Base-by-base conservation (phyloP, 2,888 invertebrate species). In the Leucophenga maculata region DNA sequence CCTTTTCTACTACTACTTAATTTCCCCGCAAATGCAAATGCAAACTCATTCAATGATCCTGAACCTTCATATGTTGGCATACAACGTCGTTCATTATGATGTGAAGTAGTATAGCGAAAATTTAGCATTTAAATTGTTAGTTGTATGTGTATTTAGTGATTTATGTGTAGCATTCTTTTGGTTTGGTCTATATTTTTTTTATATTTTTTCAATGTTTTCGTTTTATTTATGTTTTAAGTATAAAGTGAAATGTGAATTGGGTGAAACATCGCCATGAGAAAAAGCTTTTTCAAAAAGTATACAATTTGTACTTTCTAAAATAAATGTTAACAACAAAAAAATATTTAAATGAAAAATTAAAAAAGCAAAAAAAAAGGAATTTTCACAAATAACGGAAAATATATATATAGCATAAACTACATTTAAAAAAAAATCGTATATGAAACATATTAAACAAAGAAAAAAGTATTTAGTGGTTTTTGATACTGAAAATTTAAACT, bases 261-360 rank as follows among this genome's bases (percentile, higher is more conserved):
- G 62, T 70, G 68, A 71, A 70, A 57, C 71, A 76, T 69, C 72
- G 71, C 16, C 18, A 39, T n/a, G 22, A 22, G 54, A 71, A 76
- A 82, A 78, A 83, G 74, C 80, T 78, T 80, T 83, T 71, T 74
- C 74, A 74, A 82, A n/a, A 64, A 73, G 77, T 80, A 82, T 82
- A 85, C 80, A 83, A 83, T 64, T 85, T 85, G 84, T 85, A 85
- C 80, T 82, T 80, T 80, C 75, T 79, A 77, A 26, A 71, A 76
- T 71, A 70, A 77, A 78, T 75, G 73, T 67, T 68, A 72, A 76
- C 73, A 77, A 73, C 68, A 71, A 60, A 39, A 44, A 68, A 68
- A 67, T 59, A 57, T 65, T 57, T 69, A 55, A 71, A 64, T 68
- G 72, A 68, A 52, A 46, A 70, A 50, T 57, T 70, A 67, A 73